Evolutionary conservation across 2,888 invertebrate genomes (phyloP).

Genomic region (Mythimna lalbum): DNA sequence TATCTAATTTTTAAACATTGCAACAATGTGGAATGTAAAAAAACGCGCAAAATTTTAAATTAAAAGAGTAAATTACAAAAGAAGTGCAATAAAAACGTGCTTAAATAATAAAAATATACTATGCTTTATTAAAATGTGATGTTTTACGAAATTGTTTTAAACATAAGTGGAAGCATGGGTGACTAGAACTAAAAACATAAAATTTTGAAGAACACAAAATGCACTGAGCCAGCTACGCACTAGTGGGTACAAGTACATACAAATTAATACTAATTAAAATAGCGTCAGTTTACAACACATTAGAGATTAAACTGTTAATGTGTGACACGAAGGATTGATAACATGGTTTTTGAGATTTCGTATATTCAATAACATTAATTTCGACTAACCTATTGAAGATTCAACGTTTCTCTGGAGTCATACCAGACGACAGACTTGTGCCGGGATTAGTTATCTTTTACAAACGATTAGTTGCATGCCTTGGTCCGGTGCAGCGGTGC

Average conservation of each 20-base stretch:
- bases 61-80: constrained; percentile 66
- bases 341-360: constrained; percentile 6
- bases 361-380: not conserved
- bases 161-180: constrained; percentile 79
- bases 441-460: too few species aligned
- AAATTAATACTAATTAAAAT: constrained; percentile 58
- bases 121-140: constrained; percentile 77
- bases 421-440: constrained; percentile 4
- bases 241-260: constrained; percentile 35
- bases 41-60: constrained; percentile 63
- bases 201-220: constrained; percentile 71
- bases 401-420: not conserved
- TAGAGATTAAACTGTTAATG: constrained; percentile 30
- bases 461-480: too few species aligned
- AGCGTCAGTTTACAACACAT: constrained; percentile 46
- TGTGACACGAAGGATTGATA: constrained; percentile 3
- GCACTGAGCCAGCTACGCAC: constrained; percentile 57
- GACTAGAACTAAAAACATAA: constrained; percentile 82
- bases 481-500: too few species aligned
- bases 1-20: constrained; percentile 75
- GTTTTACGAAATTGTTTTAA: constrained; percentile 66
- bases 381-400: not conserved
- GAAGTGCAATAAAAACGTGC: constrained; percentile 77
- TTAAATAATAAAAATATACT: constrained; percentile 55
- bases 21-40: constrained; percentile 83